Evolutionary conservation across 2,797 vertebrate genomes (phyloP), one percentile per base, ranked within the genome.

Genomic region (Labeo calbasu): DNA sequence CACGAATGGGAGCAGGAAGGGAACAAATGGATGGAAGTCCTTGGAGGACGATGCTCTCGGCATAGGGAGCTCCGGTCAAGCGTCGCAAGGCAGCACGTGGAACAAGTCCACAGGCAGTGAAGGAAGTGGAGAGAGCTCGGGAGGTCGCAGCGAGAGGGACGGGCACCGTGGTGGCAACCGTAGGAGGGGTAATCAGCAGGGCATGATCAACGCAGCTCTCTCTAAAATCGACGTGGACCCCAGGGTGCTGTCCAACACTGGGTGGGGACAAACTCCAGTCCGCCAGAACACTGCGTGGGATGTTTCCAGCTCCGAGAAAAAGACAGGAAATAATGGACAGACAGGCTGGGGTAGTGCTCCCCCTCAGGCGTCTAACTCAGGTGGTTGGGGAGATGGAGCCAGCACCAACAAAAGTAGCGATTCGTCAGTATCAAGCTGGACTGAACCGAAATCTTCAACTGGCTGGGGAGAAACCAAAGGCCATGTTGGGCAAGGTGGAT

Each of bases 251-350:
- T 99, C 96, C 92, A 99, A 99, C 94, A 96, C 95, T 32, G 98
- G 98, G 72, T 99, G 98, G 98, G 98, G 98, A 87, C 98, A 99
- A 94, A 99, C 96, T 57, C 97, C 98, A 72, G 92, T 99, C 91
- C 96, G 96, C 89, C 98, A 99, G 92, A 97, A 99, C 94, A 99
- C 97, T 85, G 93, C 95, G 93, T 99, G 98, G 98, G 96, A 99
- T 81, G 96, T 96, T 0, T 95, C 94, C 86, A 88, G 93, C 46
- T 92, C 96, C 1, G 96, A 96, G 48, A 94, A 95, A 89, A 98
- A 97, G 92, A 93, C 95, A 89, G 94, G 94, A 92, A 95, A 95
- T 80, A 95, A 95, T 80, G 95, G 95, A 86, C 96, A 96, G 80
- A 95, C 97, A 68, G 92, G 95, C 91, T 98, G 98, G 97, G 96